Conservation (phyloP, 2,888 invertebrate species). For the Neria commutata region DNA sequence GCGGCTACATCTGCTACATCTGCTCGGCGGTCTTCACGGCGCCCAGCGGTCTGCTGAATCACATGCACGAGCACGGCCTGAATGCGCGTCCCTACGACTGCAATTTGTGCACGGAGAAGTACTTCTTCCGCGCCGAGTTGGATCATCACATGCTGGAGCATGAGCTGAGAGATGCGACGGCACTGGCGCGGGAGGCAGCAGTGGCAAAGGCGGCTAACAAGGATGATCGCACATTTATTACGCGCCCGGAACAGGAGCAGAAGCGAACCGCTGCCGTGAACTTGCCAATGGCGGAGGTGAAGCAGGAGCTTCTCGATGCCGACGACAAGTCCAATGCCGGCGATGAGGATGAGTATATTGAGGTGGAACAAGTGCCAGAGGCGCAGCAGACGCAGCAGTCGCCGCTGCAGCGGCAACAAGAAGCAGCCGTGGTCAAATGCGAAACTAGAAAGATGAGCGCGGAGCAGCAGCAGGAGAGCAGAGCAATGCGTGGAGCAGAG, state of each 20-base stretch:
- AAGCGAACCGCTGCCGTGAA: background rate
- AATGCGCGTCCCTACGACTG: slow-evolving; percentile 87
- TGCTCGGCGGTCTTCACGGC: slow-evolving; percentile 87
- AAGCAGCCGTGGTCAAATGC: slow-evolving; percentile 45
- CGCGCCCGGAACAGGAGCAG: slow-evolving; percentile 17
- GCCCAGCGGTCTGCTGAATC: slow-evolving; percentile 80
- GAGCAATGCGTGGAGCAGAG: too few species aligned
- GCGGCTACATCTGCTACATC: slow-evolving; percentile 81
- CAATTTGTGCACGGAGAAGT: slow-evolving; percentile 79
- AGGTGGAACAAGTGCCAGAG: slow-evolving; percentile 59
- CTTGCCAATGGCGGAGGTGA: slow-evolving; percentile 33
- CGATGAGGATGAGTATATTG: slow-evolving; percentile 62
- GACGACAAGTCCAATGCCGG: slow-evolving; percentile 32
- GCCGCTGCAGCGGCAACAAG: slow-evolving; percentile 35
- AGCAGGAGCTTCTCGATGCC: slow-evolving; percentile 25
- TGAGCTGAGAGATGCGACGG: slow-evolving; percentile 52
- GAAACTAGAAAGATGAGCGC: slow-evolving; percentile 35
- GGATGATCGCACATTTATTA: background rate
- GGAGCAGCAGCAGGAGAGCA: background rate
- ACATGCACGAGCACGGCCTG: slow-evolving; percentile 84
- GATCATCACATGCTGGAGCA: slow-evolving; percentile 81
- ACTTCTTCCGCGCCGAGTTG: slow-evolving; percentile 89
- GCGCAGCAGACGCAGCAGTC: slow-evolving; percentile 25
- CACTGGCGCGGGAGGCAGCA: slow-evolving; percentile 22
- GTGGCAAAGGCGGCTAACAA: slow-evolving; percentile 5